Evolutionary conservation across 53 echinoderm and acorn worm species (phyloP), one percentile per base, ranked within the genome.

Genomic region (Echinarachnius parma): DNA sequence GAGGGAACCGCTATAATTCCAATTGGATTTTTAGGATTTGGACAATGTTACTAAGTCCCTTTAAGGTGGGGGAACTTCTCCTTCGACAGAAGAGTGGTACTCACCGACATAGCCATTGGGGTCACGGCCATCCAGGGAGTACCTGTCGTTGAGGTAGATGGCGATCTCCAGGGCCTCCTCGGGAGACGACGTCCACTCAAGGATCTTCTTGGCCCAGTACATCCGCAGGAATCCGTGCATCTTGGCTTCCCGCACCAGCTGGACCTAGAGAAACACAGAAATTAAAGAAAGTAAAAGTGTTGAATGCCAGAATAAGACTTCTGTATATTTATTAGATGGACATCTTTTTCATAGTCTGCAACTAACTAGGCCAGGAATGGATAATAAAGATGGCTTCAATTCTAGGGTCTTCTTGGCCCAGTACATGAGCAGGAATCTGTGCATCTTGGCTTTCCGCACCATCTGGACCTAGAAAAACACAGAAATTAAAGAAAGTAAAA

Each of bases 131-230:
- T 91, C 91, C 36, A 91, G 53, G 62, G 66, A 82, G 79, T 86
- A 91, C 10, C 82, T 71, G 54, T 91, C 91, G 36, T 91, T 91
- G 75, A 91, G 86, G 67, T 86, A 83, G 39, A 91, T 86, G 36
- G 91, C 86, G 13, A 87, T 83, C 36, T 86, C 70, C 26, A 87
- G 62, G 9, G 91, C 91, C 30, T 83, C 70, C 60, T 86, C 83
- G 0, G 91, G 91, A 27, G 91, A 91, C 34, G 75, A 26, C 14
- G 87, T 91, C 91, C 91, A 91, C 57, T 91, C 91, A 24, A 91
- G 67, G 44, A 91, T 91, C 83, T 91, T 91, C 77, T 91, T 91
- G 28, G 91, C 91, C 91, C 91, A 91, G 74, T 91, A 91, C 91
- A 91, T 91, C 26, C 91, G 60, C 33, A 91, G 50, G 53, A 87